Evolutionary conservation across 2,113 vertebrate genomes (phyloP).

Genomic region (Athene noctua): DNA sequence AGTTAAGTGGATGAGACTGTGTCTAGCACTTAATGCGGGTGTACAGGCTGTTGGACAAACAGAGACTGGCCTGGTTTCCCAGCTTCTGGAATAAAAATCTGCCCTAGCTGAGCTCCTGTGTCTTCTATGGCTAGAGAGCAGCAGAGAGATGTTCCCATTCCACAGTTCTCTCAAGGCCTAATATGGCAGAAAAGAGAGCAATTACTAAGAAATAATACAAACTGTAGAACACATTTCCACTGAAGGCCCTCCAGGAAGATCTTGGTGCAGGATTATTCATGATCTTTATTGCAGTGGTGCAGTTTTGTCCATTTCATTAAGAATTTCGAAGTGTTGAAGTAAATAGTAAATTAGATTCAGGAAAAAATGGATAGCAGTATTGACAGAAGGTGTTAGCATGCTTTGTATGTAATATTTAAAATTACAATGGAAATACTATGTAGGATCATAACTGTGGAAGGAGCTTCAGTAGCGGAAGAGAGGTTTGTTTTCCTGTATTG

Average conservation of each 20-base stretch:
- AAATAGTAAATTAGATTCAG: background rate
- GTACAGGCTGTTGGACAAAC: background rate
- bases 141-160: background rate
- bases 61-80: background rate
- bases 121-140: background rate
- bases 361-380: background rate
- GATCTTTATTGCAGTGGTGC: background rate
- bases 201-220: background rate
- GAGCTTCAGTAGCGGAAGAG: background rate
- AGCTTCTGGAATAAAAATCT: background rate
- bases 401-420: slow-evolving; percentile 13
- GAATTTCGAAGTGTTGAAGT: background rate
- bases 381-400: background rate
- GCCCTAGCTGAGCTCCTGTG: background rate
- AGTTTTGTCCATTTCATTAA: background rate
- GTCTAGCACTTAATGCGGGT: background rate
- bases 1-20: background rate
- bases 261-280: background rate
- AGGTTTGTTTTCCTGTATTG: background rate
- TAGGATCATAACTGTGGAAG: background rate
- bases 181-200: background rate
- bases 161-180: background rate
- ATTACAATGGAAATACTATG: background rate
- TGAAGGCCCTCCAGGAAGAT: background rate
- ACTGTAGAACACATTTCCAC: background rate